Conservation (phyloP, 2,797 vertebrate genomes). For the Cygnus olor region DNA sequence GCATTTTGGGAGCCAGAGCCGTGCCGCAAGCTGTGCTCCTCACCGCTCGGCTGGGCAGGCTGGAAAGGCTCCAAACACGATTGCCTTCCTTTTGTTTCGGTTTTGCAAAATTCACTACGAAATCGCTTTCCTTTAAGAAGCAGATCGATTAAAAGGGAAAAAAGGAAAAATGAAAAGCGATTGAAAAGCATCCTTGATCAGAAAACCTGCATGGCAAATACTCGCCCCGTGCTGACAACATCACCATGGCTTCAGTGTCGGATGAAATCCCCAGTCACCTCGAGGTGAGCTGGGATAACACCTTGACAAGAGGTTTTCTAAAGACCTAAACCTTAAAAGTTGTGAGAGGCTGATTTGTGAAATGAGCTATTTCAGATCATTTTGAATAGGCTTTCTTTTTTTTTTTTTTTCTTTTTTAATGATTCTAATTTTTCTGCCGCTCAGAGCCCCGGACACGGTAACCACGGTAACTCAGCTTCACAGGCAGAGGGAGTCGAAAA, state of each 20-base stretch:
- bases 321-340: not conserved
- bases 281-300: not conserved
- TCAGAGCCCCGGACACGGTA: slow-evolving; percentile 46
- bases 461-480: slow-evolving; percentile 68
- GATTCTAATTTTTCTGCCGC: slow-evolving; percentile 52
- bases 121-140: not conserved
- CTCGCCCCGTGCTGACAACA: not conserved
- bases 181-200: not conserved
- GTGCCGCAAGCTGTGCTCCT: not conserved
- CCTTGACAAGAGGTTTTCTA: not conserved
- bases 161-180: not conserved
- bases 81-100: not conserved
- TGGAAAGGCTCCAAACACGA: not conserved
- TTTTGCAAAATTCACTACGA: not conserved
- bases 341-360: not conserved
- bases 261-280: not conserved
- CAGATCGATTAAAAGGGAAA: fast-evolving
- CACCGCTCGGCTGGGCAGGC: not conserved
- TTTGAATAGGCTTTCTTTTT: not conserved
- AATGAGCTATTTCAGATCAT: not conserved
- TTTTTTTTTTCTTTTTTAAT: not conserved
- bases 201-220: not conserved
- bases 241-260: not conserved
- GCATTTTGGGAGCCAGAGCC: not conserved
- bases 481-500: slow-evolving; percentile 24